Conservation (phyloP, 2,113 vertebrate genomes). For the Bettongia penicillata region DNA sequence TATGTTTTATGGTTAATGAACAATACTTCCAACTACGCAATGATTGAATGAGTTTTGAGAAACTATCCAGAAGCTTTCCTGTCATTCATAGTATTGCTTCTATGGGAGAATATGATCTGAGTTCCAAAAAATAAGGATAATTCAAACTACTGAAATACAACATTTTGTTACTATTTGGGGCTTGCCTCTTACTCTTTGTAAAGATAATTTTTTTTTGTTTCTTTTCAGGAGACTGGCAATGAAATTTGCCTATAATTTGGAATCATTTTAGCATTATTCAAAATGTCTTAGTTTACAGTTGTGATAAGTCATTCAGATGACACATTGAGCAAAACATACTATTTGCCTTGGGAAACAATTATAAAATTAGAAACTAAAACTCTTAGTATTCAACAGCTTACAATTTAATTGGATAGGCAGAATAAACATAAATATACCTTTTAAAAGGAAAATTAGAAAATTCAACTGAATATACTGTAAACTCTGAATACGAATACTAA, state of each 20-base stretch:
- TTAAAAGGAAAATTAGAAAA: background rate
- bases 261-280: background rate
- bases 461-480: background rate
- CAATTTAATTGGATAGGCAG: slow-evolving; percentile 15
- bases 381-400: background rate
- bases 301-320: background rate
- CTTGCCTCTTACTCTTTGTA: background rate
- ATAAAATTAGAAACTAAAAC: background rate
- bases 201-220: background rate
- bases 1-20: background rate
- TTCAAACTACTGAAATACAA: background rate
- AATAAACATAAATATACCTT: background rate
- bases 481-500: background rate
- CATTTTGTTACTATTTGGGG: background rate
- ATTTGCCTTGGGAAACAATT: background rate
- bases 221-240: background rate
- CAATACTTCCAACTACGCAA: background rate
- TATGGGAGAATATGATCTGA: background rate
- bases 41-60: slow-evolving; percentile 16
- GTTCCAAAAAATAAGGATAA: background rate
- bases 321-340: background rate
- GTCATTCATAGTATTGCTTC: background rate
- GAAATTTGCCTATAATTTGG: background rate
- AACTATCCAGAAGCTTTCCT: background rate
- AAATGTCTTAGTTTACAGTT: background rate